Base-by-base conservation (phyloP, 2,888 invertebrate species). In the Dryocosmus kuriphilus region DNA sequence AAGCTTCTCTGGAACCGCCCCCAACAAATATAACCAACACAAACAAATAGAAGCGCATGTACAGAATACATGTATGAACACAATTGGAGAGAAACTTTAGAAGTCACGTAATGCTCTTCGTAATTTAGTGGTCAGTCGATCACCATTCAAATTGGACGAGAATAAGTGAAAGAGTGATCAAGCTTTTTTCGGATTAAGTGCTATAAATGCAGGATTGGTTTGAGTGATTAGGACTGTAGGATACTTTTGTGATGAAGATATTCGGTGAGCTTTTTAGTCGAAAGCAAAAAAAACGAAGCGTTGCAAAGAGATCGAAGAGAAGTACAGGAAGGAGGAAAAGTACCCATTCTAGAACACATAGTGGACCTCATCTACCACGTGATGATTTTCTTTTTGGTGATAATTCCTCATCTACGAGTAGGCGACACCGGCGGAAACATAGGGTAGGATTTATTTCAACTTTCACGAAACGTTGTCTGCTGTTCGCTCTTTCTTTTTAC, bases 331-430 rank as follows among this genome's bases (percentile, higher is more conserved):
- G 74, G 1, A 81, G 82, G 19, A 82, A 81, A 60, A 84, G 79
- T 75, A 76, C 78, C 7, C 75, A 74, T 57, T 76, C 81, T 27
- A 85, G 82, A 67, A 81, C 79, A 30, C 83, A 85, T 75, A 76
- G 77, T 51, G 84, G 84, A 77, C 80, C 83, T 67, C 84, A 85
- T 79, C 78, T 86, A 60, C 87, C 86, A 22, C 83, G 86, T 57
- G 88, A 88, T 80, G 86, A 87, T 77, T 88, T 88, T 79, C 80
- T 88, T 55, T 81, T 88, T 24, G 85, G 84, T 5, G 84, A 82
- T 75, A 75, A 78, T 77, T 78, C 77, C 30, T 82, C 83, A 67
- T 82, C 83, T 19, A 81, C 82, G 65, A 80, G 82, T 30, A 83
- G 85, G 78, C 82, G 86, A 62, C 85, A 84, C 76, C 85, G 87